phyloP scores from a whole-genome alignment of 2,113 vertebrate genomes.

The Leptobrachium leishanense region DNA sequence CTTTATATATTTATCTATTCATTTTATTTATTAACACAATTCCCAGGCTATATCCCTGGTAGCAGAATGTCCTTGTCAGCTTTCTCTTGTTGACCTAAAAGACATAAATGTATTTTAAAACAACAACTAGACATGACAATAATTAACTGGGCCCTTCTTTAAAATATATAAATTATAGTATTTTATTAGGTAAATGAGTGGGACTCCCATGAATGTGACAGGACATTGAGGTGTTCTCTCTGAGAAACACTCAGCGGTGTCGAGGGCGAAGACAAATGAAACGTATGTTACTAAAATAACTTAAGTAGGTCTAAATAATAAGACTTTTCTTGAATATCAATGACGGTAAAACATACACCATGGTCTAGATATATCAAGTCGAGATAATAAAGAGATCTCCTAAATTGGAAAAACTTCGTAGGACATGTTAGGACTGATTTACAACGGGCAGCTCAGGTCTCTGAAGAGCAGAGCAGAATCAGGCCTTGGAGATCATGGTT shows the following conservation, averaged over 20 bases:
- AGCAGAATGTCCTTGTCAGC: no score
- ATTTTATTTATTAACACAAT: no score
- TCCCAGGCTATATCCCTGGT: no score
- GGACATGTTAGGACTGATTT: not conserved
- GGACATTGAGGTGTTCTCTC: not conserved
- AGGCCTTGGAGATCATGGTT: constrained; percentile 4
- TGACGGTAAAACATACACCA: not conserved
- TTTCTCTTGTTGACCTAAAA: no score
- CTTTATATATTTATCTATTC: no score
- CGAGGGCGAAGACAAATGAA: not conserved
- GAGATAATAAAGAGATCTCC: not conserved
- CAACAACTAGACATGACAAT: no score
- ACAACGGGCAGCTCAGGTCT: constrained; percentile 8
- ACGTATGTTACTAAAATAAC: not conserved
- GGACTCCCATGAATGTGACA: not conserved
- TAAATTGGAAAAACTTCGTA: not conserved
- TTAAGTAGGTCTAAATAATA: not conserved
- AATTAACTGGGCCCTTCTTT: no score
- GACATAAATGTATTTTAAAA: no score
- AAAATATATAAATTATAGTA: not conserved
- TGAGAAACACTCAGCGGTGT: not conserved
- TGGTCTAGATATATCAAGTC: not conserved
- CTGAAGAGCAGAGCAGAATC: constrained; percentile 6
- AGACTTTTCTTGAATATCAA: not conserved
- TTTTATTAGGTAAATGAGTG: not conserved